Base-by-base conservation (phyloP, 2,888 invertebrate species). In the Pherbina coryleti region DNA sequence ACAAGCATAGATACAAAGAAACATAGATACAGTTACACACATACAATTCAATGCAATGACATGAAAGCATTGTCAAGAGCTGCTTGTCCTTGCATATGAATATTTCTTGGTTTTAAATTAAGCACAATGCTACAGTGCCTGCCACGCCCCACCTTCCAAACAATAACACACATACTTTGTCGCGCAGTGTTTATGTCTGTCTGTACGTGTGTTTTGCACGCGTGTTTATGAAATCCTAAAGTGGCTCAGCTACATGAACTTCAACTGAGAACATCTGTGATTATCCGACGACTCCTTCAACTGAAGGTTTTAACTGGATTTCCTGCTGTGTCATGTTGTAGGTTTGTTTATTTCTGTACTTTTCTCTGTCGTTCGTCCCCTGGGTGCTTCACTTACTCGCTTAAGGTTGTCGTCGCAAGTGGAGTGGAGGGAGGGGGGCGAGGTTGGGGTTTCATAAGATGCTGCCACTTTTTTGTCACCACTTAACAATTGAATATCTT, bases 41-140 rank as follows among this genome's bases (percentile, higher is more conserved):
- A 34, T 34, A 64, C 1, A 53, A 4, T 53, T 4, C 31, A 53
- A n/a, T 31, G 28, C 31, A 72, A 72, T 44, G 73, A 77, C 73
- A 78, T 78, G 73, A 76, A 78, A 78, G 72, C 57, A 60, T 60
- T 73, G 66, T 75, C 31, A 31, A 57, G 73, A 74, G 49, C 28
- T 34, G 19, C 28, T 17, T 34, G 70, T 75, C 55, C 71, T 70
- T 62, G 70, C 69, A 76, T 78, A 72, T 84, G 85, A 84, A 84
- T 85, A 85, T 85, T 84, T 79, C 80, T 80, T 78, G 85, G 82
- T 85, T 85, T 85, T 85, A 85, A 85, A 70, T 70, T 70, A 70
- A 55, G 53, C 28, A 70, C 25, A 31, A 55, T 67, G 14, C 44
- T 5, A n/a, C 19, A n/a, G 28, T n/a, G n/a, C n/a, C n/a, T n/a